These are phyloP conservation scores for Seira musarum DNA, from an alignment of 2,888 invertebrate species.

Conservation along the genomic window DNA sequence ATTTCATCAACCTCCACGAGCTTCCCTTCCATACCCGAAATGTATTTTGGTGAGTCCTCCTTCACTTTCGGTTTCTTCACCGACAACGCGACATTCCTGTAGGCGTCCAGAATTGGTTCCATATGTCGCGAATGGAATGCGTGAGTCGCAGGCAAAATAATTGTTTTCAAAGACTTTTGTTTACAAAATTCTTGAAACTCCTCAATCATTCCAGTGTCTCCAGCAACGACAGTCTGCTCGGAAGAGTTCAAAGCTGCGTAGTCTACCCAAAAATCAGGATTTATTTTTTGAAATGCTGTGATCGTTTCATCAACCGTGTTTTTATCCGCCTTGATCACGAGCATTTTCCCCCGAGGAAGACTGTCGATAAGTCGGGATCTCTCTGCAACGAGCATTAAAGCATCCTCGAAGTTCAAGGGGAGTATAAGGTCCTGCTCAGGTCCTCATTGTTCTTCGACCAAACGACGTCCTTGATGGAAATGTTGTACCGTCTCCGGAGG, in stretches of 20 bases:
- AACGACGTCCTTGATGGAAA: constrained; percentile 33
- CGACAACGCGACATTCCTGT: constrained; percentile 17
- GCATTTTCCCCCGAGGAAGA: constrained; percentile 56
- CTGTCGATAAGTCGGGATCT: constrained; percentile 57
- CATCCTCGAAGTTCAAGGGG: no score
- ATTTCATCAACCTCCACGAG: constrained; percentile 15
- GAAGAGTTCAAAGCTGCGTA: constrained; percentile 55
- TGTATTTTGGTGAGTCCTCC: constrained; percentile 5
- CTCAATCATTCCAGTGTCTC: constrained; percentile 7
- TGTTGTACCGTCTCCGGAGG: constrained; percentile 26
- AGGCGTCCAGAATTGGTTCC: constrained; percentile 52
- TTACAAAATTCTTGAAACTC: constrained; percentile 15
- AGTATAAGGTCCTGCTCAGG: constrained; percentile 43
- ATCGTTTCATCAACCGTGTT: constrained; percentile 11
- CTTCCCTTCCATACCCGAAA: constrained; percentile 54
- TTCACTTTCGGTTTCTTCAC: neutral
- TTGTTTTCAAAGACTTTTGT: constrained; percentile 21
- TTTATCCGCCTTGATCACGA: constrained; percentile 55
- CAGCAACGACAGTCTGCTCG: constrained; percentile 61
- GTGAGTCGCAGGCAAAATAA: constrained; percentile 37
- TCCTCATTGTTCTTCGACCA: constrained; percentile 46
- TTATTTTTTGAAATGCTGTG: neutral
- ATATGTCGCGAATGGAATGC: constrained; percentile 58
- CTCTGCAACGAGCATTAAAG: constrained; percentile 55
- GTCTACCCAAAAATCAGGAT: constrained; percentile 11